Evolutionary conservation across 2,797 vertebrate genomes (phyloP).

Genomic region (Pterois miles): DNA sequence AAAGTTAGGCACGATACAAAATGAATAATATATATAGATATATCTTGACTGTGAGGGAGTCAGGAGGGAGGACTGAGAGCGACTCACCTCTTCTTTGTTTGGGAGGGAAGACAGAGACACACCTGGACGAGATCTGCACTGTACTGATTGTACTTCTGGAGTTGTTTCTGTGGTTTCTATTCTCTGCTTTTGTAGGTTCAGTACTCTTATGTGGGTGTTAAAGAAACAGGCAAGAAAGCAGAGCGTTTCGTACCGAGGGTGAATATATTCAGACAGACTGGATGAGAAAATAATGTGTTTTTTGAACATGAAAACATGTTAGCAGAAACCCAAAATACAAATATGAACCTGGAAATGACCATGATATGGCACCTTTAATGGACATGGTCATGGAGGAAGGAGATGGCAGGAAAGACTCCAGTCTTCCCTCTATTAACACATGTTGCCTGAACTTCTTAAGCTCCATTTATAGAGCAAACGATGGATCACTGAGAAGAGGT

Average conservation of each 20-base stretch:
- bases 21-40: background rate
- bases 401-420: background rate
- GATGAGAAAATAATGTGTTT: background rate
- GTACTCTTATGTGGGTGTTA: too few species aligned
- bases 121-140: background rate
- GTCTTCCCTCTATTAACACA: background rate
- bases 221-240: too few species aligned
- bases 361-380: background rate
- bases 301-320: background rate
- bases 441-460: conserved; percentile 8
- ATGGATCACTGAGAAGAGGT: conserved; percentile 25
- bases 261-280: background rate
- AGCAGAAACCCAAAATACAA: background rate
- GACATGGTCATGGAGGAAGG: background rate
- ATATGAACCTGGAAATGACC: background rate
- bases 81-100: background rate
- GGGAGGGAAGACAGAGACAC: background rate
- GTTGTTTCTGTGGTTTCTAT: background rate
- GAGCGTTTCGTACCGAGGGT: too few species aligned
- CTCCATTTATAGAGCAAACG: conserved; percentile 25
- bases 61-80: background rate
- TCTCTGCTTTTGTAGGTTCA: too few species aligned
- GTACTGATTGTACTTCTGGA: background rate
- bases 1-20: background rate
- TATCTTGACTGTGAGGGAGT: background rate